Conservation (phyloP, 2,797 vertebrate species). For the Tauraco hartlaubi region DNA sequence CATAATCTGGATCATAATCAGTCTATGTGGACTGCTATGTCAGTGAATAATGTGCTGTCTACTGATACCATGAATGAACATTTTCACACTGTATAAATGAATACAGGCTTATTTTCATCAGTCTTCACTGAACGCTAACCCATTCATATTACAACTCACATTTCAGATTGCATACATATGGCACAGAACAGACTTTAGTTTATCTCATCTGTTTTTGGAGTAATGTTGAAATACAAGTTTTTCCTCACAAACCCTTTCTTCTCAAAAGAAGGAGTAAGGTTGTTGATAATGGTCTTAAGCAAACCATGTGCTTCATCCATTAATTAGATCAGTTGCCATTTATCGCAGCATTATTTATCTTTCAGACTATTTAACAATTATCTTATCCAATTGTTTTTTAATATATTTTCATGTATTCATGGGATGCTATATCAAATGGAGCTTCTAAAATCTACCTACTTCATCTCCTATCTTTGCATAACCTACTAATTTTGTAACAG, state of each 20-base stretch:
- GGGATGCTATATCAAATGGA: not conserved
- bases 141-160: not conserved
- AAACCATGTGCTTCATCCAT: not conserved
- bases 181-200: not conserved
- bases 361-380: not conserved
- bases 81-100: not conserved
- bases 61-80: not conserved
- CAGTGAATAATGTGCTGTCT: not conserved
- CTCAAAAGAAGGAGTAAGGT: not conserved
- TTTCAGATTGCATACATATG: not conserved
- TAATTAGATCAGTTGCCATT: not conserved
- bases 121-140: not conserved
- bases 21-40: not conserved
- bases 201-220: not conserved
- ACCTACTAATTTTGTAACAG: not conserved
- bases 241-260: not conserved
- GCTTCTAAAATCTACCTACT: not conserved
- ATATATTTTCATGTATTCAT: not conserved
- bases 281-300: not conserved
- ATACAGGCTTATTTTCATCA: not conserved
- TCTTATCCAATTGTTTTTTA: not conserved
- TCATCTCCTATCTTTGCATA: not conserved
- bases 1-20: not conserved
- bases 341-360: not conserved
- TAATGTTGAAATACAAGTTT: not conserved